Percentiles rank a stretch among this genome's conserved stretches.
phyloP scores from a whole-genome alignment of 2,113 vertebrate genomes.

The Urocolius indicus region DNA sequence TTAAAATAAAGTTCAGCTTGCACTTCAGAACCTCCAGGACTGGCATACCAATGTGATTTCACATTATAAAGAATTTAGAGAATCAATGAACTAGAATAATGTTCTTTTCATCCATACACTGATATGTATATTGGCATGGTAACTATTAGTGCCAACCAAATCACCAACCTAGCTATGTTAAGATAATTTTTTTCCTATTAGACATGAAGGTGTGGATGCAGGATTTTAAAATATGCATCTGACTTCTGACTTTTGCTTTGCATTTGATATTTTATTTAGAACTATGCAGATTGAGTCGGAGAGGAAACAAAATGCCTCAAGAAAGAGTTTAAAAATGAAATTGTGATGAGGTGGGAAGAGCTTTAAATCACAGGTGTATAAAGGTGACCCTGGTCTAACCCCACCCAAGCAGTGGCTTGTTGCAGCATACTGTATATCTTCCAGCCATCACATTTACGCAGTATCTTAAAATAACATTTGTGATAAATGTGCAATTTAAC shows the following conservation, averaged over 20 bases:
- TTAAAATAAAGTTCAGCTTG: conserved; percentile 65
- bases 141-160: conserved; percentile 37
- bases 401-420: conserved; percentile 75
- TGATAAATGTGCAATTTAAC: conserved; percentile 99
- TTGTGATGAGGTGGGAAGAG: neutral
- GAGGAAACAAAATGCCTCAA: neutral
- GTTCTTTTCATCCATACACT: neutral
- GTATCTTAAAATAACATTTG: conserved; percentile 96
- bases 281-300: neutral
- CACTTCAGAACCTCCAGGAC: conserved; percentile 36
- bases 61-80: conserved; percentile 63
- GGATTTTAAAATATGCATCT: neutral
- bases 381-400: conserved; percentile 83
- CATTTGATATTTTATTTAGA: neutral
- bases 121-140: conserved; percentile 40
- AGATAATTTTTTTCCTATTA: neutral
- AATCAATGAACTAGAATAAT: conserved; percentile 28
- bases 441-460: conserved; percentile 85
- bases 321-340: conserved; percentile 8
- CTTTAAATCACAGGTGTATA: conserved; percentile 82
- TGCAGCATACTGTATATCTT: conserved; percentile 81
- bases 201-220: neutral
- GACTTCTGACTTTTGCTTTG: neutral
- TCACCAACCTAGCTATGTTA: neutral
- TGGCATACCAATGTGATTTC: conserved; percentile 15